Evolutionary conservation across 2,113 vertebrate species (phyloP).

Genomic region (Neogale vison): DNA sequence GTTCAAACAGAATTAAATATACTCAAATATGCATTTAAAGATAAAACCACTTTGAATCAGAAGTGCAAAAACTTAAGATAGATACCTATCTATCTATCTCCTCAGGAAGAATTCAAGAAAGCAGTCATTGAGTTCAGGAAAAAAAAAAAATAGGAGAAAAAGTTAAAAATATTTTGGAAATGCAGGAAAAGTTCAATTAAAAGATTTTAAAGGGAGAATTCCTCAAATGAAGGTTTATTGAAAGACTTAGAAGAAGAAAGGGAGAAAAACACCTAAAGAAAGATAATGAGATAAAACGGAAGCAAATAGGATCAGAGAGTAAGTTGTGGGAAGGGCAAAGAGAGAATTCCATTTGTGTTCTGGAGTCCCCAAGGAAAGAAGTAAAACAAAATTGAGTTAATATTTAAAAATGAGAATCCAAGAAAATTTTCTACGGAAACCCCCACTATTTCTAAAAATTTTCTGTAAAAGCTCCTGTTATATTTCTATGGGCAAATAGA

Average conservation of each 20-base stretch:
- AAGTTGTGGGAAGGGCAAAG: neutral
- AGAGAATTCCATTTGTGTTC: neutral
- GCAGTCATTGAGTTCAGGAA: neutral
- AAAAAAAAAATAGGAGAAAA: neutral
- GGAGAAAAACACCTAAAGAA: neutral
- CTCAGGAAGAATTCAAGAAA: neutral
- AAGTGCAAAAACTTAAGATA: neutral
- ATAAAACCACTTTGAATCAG: neutral
- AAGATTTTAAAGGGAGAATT: neutral
- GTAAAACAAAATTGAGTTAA: neutral
- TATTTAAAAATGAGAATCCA: neutral
- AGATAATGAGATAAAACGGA: neutral
- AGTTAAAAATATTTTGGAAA: neutral
- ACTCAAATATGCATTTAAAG: neutral
- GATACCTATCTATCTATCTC: neutral
- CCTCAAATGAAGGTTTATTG: neutral
- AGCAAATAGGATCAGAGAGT: neutral
- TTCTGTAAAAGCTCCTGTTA: neutral
- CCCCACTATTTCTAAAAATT: neutral
- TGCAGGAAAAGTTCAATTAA: neutral
- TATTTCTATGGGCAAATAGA: neutral
- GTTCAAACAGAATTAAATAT: neutral
- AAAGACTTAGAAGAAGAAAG: no score
- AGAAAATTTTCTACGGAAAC: neutral
- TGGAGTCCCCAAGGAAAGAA: neutral